A percentile compares a stretch with the other conserved stretches of the same genome.
Evolutionary conservation across 1,140 invertebrate genomes (phyloP).

Genomic region (Papilio glaucus): DNA sequence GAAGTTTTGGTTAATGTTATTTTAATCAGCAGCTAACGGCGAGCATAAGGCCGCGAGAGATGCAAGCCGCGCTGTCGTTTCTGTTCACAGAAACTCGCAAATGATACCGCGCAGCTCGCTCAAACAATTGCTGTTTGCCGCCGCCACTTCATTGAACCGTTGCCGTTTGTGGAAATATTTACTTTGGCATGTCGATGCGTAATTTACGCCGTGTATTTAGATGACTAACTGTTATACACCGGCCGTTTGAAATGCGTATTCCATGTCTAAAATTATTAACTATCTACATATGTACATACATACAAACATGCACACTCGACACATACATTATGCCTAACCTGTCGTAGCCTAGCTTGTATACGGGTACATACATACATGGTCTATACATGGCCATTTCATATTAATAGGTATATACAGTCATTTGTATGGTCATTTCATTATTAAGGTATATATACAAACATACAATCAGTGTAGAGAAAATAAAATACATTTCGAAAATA

Average conservation of each 20-base stretch:
- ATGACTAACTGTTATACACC: conserved; percentile 20
- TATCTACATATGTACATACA: not conserved
- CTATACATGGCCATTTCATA: too few species aligned
- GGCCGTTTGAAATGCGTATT: conserved; percentile 3
- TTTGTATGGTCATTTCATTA: too few species aligned
- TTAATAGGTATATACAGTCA: too few species aligned
- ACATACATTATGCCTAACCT: too few species aligned
- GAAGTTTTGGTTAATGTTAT: conserved; percentile 44
- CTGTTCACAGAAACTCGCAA: conserved; percentile 20
- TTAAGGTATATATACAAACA: too few species aligned
- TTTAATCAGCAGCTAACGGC: conserved; percentile 44
- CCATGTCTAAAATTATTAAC: conserved; percentile 3
- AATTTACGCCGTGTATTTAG: conserved; percentile 15
- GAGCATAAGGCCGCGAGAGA: not conserved
- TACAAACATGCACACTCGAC: not conserved
- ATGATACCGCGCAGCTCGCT: not conserved
- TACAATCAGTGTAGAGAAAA: too few species aligned
- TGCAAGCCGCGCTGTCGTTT: not conserved
- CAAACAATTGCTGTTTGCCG: conserved; percentile 32
- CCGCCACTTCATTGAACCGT: conserved; percentile 28
- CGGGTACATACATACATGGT: too few species aligned
- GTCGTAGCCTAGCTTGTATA: too few species aligned
- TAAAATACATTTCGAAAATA: too few species aligned
- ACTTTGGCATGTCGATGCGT: conserved; percentile 34
- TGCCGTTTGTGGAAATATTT: conserved; percentile 35